phyloP scores from a whole-genome alignment of 2,797 vertebrate genomes.

The Enteromius afrohamiltoni region DNA sequence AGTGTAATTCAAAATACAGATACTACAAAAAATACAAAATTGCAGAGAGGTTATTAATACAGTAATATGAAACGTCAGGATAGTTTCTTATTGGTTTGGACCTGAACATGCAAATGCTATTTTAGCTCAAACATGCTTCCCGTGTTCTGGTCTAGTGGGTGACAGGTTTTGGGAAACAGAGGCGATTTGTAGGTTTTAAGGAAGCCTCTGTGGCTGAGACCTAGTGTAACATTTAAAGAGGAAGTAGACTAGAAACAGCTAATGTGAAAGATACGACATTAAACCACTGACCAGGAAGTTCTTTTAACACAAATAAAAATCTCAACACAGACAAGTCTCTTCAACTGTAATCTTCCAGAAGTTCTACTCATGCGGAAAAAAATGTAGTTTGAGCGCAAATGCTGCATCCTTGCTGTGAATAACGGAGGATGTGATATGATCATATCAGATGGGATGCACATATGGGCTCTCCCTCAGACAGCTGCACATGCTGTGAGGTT shows the following conservation, averaged over 20 bases:
- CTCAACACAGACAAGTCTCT: neutral
- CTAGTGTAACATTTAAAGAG: conserved; percentile 6
- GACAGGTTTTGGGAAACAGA: neutral
- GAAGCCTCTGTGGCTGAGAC: conserved; percentile 8
- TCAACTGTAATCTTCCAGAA: neutral
- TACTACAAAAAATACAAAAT: no score
- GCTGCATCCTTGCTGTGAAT: conserved; percentile 5
- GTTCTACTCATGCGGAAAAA: neutral
- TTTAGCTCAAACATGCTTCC: neutral
- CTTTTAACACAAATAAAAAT: neutral
- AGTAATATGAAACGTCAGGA: neutral
- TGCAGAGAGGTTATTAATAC: neutral
- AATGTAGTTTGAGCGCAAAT: neutral
- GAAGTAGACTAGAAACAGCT: conserved; percentile 38
- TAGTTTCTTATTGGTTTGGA: neutral
- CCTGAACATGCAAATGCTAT: neutral
- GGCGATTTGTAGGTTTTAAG: conserved; percentile 8
- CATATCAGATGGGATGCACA: conserved; percentile 42
- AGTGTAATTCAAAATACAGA: neutral
- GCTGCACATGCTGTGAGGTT: conserved; percentile 45
- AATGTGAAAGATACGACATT: neutral
- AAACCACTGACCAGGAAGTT: neutral
- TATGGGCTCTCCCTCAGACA: conserved; percentile 45
- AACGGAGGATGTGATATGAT: conserved; percentile 17
- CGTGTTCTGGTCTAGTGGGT: neutral